A percentile compares a stretch with the other conserved stretches of the same genome.
These are phyloP conservation scores for Danaus chrysippus DNA, from an alignment of 2,888 invertebrate genomes.

Conservation along the genomic window DNA sequence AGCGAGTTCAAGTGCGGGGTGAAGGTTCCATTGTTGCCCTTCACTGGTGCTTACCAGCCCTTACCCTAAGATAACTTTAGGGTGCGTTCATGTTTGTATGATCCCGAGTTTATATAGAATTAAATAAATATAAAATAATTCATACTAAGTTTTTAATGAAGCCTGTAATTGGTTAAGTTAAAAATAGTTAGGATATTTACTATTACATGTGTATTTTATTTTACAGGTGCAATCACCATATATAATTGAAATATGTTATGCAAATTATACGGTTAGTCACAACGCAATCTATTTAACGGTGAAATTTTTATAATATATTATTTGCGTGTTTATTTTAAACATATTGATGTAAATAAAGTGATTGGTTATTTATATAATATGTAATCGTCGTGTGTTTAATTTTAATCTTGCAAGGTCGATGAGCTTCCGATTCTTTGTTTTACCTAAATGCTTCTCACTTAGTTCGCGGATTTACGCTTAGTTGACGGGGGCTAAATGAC, in stretches of 20 bases:
- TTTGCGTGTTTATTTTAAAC: neutral
- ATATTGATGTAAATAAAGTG: neutral
- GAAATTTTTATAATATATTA: neutral
- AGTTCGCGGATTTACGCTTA: conserved; percentile 70
- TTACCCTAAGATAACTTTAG: conserved; percentile 30
- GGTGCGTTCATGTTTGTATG: conserved; percentile 28
- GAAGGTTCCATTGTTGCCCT: conserved; percentile 60
- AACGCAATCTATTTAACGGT: conserved; percentile 6
- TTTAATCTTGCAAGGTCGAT: conserved; percentile 50
- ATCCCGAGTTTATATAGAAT: conserved; percentile 12
- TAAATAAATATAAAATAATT: neutral
- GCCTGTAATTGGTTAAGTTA: too few relatives aligned
- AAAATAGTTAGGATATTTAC: neutral
- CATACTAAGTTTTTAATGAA: too few relatives aligned
- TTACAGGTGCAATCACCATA: conserved; percentile 22
- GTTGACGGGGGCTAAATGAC: conserved; percentile 69
- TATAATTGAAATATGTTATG: conserved; percentile 19
- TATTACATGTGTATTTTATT: conserved; percentile 17
- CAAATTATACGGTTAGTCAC: conserved; percentile 17
- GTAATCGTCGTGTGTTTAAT: conserved; percentile 12
- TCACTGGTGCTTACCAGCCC: conserved; percentile 29
- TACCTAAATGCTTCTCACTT: conserved; percentile 51
- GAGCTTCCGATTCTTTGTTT: conserved; percentile 69
- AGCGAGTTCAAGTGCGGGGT: conserved; percentile 74
- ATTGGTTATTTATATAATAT: conserved; percentile 1